Base-by-base conservation (phyloP, 2,888 invertebrate species). In the Rhodophaea formosa region DNA sequence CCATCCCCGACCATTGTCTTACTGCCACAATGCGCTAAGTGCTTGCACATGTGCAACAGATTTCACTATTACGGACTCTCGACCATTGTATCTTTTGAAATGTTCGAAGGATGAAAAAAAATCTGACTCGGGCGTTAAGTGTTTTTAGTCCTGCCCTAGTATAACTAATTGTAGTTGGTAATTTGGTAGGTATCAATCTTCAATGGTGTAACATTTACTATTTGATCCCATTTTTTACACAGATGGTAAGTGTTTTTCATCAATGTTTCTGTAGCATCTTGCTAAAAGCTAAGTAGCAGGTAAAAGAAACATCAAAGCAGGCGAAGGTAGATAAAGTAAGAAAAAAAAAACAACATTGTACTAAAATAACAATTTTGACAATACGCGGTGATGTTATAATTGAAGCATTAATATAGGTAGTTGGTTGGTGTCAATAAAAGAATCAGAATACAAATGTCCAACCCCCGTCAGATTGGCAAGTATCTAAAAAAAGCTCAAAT, bases 31-130 rank as follows among this genome's bases (percentile, higher is more conserved):
- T 70, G 57, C 60, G 62, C 67, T 77, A 73, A 81, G 79, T 70
- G 76, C 71, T 80, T 70, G 72, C 84, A 87, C 83, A 86, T 84
- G 87, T 86, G 82, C 75, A 70, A 73, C 62, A 29, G 14, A 56
- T 49, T 49, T 43, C 15, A 49, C 30, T 29, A 30, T 43, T 8
- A 47, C 8, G 15, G 42, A n/a, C 23, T 14, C 42, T 23, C 8
- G 12, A 39, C 7, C 46, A 46, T 45, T 45, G 45, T 39, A 12
- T 39, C n/a, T n/a, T 39, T 39, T 39, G 10, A n/a, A 39, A 10
- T 10, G 12, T 8, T n/a, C 10, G 5, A 39, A 23, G n/a, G n/a
- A 39, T 12, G 12, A 39, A 39, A 35, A 10, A 1, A 35, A 5
- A 32, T 8, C 32, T 8, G n/a, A n/a, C n/a, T n/a, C n/a, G n/a